Evolutionary conservation across 2,797 vertebrate genomes (phyloP).

Genomic region (Rhincodon typus): DNA sequence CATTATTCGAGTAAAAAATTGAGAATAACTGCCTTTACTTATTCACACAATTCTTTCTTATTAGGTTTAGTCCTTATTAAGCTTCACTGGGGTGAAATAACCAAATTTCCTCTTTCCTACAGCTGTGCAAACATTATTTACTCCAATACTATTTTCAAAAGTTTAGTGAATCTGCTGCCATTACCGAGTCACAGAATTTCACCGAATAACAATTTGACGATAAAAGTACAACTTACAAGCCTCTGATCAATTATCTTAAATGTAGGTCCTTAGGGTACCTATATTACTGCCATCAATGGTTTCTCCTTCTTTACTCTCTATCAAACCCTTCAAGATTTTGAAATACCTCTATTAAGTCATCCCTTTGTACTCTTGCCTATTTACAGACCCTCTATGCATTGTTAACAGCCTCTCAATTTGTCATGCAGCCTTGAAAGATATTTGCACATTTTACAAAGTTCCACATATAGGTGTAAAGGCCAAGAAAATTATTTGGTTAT

Average conservation of each 20-base stretch:
- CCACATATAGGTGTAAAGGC: not conserved
- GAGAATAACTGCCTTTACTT: not conserved
- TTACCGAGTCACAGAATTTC: not conserved
- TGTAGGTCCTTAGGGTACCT: not conserved
- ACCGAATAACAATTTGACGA: not conserved
- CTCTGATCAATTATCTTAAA: not conserved
- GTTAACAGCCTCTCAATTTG: not conserved
- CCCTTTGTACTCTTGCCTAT: not conserved
- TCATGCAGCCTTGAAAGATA: not conserved
- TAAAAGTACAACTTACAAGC: too few species aligned
- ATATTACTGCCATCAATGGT: not conserved
- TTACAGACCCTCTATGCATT: not conserved
- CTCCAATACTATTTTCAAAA: not conserved
- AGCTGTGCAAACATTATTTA: not conserved
- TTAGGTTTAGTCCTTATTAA: not conserved
- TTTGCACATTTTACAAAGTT: not conserved
- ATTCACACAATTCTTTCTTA: not conserved
- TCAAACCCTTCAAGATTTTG: not conserved
- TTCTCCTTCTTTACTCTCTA: not conserved
- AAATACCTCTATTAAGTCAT: not conserved
- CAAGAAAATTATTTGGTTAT: not conserved
- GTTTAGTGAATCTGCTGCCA: not conserved
- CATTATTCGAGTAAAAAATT: not conserved
- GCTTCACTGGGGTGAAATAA: not conserved
- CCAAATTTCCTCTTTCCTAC: not conserved